Evolutionary conservation across 2,888 invertebrate species (phyloP).

Genomic region (Neoaliturus tenellus): DNA sequence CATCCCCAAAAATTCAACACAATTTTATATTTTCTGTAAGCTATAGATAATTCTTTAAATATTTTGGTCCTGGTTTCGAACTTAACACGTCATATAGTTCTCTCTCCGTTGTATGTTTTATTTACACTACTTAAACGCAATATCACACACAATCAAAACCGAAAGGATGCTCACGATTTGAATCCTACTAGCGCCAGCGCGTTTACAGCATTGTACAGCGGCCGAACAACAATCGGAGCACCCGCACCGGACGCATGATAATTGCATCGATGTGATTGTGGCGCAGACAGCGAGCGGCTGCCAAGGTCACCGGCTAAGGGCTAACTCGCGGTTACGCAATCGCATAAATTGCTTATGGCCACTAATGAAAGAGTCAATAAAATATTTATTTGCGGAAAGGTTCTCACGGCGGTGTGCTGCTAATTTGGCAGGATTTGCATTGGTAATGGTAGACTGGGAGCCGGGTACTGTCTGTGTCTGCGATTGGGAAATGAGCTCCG

Average conservation of each 20-base stretch:
- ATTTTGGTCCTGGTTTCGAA: too few species aligned
- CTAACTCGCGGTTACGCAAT: conserved; percentile 43
- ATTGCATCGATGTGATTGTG: conserved; percentile 34
- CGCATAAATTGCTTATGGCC: conserved; percentile 37
- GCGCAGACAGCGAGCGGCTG: too few species aligned
- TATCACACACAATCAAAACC: too few species aligned
- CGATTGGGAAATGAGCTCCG: too few species aligned
- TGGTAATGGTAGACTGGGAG: background rate
- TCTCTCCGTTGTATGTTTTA: too few species aligned
- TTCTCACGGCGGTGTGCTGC: conserved; percentile 30
- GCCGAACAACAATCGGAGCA: background rate
- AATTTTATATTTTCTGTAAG: too few species aligned
- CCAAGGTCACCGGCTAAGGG: background rate
- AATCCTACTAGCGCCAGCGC: too few species aligned
- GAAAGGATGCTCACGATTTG: too few species aligned
- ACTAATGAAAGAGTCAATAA: conserved; percentile 51
- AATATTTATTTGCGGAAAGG: conserved; percentile 51
- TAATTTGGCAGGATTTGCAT: conserved; percentile 47
- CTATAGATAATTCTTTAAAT: too few species aligned
- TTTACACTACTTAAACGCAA: too few species aligned
- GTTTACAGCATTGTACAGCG: background rate
- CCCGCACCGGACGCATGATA: background rate
- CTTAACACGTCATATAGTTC: too few species aligned
- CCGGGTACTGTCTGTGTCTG: background rate
- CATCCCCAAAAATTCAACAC: too few species aligned